Evolutionary conservation across 2,888 invertebrate genomes (phyloP).

Genomic region (Diadegma fenestrale): DNA sequence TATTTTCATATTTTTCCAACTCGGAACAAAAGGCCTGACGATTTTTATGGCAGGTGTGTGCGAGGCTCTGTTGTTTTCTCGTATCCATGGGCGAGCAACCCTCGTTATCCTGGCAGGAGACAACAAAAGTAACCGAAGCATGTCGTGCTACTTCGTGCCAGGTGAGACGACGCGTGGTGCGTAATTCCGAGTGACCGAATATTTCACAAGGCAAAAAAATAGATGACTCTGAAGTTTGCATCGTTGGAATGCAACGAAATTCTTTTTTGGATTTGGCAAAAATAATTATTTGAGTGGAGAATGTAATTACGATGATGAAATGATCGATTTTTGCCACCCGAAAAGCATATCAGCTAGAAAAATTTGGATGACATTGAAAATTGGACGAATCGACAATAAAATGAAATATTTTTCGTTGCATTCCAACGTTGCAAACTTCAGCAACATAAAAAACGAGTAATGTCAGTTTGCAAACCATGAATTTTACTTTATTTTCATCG

Average conservation of each 20-base stretch:
- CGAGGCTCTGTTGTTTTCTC: conserved; percentile 35
- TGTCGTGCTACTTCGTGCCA: conserved; percentile 44
- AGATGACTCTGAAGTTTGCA: too few species aligned
- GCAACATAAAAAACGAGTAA: conserved; percentile 1
- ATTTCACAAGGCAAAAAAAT: not conserved
- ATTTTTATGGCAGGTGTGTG: conserved; percentile 47
- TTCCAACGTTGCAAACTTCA: too few species aligned
- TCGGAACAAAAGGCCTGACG: conserved; percentile 10
- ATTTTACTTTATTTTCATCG: not conserved
- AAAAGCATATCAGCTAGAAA: too few species aligned
- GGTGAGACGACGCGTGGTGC: conserved; percentile 39
- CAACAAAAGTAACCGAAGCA: not conserved
- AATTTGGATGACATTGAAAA: too few species aligned
- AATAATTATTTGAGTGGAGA: too few species aligned
- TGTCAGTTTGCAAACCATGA: not conserved
- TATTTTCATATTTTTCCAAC: not conserved
- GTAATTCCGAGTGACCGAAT: conserved; percentile 5
- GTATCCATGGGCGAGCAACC: conserved; percentile 52
- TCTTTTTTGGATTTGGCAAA: too few species aligned
- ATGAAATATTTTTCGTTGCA: too few species aligned
- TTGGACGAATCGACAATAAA: too few species aligned
- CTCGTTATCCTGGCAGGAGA: conserved; percentile 21
- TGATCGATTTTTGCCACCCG: too few species aligned
- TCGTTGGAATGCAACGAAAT: too few species aligned
- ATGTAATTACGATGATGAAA: too few species aligned